Base-by-base conservation (phyloP, 2,113 vertebrate genomes). In the Saccopteryx leptura region DNA sequence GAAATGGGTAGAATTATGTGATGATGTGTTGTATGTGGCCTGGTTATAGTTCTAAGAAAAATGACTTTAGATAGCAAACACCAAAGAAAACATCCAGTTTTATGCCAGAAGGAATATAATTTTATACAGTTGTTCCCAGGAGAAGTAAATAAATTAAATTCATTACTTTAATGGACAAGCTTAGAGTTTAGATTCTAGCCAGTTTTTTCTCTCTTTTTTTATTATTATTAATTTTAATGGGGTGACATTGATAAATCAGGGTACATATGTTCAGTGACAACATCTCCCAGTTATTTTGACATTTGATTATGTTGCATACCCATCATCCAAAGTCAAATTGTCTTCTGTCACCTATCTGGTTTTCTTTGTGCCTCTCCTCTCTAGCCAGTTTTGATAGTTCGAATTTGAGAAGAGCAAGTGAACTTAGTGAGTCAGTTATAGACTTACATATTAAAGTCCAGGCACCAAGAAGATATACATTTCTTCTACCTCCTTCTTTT, bases 401-500 rank as follows among this genome's bases (percentile, higher is more conserved):
- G 46, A 10, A 79, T 82, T 75, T 93, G 76, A 80, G 24, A 93
- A 56, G 54, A 91, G 4, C 31, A 83, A 39, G 50, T 69, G 39
- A 39, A 69, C 8, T 85, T 18, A 80, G 7, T 52, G 10, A 88
- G n/a, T 82, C 68, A 23, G 26, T 56, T 11, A 26, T 48, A 28
- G 7, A 12, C 54, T 60, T 85, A 15, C 31, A 23, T 33, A 7
- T 48, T 83, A 63, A 61, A 81, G 48, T 33, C n/a, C 46, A n/a
- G 18, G 60, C 0, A 2, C 10, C 76, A 9, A 69, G 46, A 92
- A 81, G 26, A 56, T 24, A 31, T 4, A 90, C 12, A n/a, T 65
- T 92, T 76, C 52, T 85, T 74, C 63, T 92, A 17, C 85, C 23
- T 80, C 52, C 33, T 72, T 12, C 65, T 94, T 52, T 54, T 92